A percentile compares a stretch with the other conserved stretches of the same genome.
Conservation (phyloP, 1,140 invertebrate genomes). For the Pectinophora gossypiella region DNA sequence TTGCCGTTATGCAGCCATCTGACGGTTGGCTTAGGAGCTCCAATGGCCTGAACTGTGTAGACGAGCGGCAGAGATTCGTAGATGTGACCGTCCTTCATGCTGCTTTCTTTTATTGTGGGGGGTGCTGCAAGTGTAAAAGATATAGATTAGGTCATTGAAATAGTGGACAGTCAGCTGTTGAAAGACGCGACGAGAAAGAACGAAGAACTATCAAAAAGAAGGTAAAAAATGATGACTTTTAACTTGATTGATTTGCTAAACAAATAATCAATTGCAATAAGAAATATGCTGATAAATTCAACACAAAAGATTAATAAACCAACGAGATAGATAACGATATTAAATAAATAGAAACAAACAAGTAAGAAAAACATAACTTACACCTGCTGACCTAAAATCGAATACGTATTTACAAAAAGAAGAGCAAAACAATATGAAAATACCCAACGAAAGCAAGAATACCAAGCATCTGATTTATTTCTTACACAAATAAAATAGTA, state of each 20-base stretch:
- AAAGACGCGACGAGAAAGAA: not conserved
- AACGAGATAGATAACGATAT: too few species aligned
- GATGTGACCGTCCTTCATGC: constrained; percentile 83
- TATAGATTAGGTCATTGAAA: too few species aligned
- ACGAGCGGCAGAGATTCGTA: constrained; percentile 85
- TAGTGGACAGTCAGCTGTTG: not conserved
- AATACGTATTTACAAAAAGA: not conserved
- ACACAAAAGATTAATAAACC: too few species aligned
- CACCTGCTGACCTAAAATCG: too few species aligned
- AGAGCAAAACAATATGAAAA: constrained; percentile 13
- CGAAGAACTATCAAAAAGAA: too few species aligned
- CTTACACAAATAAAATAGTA: too few species aligned
- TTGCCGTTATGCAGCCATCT: constrained; percentile 87
- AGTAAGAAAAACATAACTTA: not conserved
- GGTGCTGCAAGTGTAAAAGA: constrained; percentile 77
- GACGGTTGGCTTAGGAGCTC: constrained; percentile 84
- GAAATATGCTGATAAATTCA: too few species aligned
- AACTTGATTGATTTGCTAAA: too few species aligned
- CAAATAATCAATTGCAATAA: too few species aligned
- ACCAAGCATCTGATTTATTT: too few species aligned
- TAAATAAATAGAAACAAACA: not conserved
- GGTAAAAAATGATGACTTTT: too few species aligned
- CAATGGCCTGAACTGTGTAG: constrained; percentile 83
- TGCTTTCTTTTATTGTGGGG: constrained; percentile 83
- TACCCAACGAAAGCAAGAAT: constrained; percentile 10